These are phyloP conservation scores for Trissolcus japonicus DNA, from an alignment of 2,888 invertebrate genomes.

Conservation along the genomic window DNA sequence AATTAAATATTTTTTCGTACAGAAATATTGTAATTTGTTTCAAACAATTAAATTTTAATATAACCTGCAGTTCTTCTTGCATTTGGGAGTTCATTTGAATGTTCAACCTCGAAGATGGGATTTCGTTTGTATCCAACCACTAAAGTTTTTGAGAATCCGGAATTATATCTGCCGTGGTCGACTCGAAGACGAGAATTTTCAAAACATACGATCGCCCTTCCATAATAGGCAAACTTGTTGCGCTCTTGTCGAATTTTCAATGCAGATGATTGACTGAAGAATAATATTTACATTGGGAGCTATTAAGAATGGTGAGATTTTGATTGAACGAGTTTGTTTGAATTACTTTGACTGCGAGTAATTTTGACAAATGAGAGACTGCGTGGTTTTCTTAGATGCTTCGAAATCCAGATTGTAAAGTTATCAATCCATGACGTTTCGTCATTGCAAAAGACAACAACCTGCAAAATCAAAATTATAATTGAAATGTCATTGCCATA, in stretches of 20 bases:
- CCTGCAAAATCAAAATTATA: too few species aligned
- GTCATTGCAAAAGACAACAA: too few species aligned
- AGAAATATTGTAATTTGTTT: neutral
- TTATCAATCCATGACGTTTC: neutral
- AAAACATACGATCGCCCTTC: slow-evolving; percentile 40
- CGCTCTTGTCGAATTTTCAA: slow-evolving; percentile 24
- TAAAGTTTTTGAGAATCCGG: slow-evolving; percentile 44
- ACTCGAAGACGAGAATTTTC: slow-evolving; percentile 32
- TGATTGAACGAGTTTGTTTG: neutral
- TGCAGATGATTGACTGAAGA: slow-evolving; percentile 10
- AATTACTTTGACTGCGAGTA: slow-evolving; percentile 8
- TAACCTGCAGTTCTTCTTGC: slow-evolving; percentile 53
- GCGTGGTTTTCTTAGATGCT: neutral
- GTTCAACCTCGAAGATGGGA: slow-evolving; percentile 1
- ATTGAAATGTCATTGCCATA: slow-evolving; percentile 3
- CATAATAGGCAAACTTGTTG: slow-evolving; percentile 28
- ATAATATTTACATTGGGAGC: neutral
- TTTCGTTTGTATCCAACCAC: slow-evolving; percentile 49
- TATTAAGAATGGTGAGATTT: neutral
- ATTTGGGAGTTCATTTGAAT: neutral
- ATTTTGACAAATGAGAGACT: slow-evolving; percentile 7
- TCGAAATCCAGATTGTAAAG: slow-evolving; percentile 37
- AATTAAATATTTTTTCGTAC: too few species aligned
- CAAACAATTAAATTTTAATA: neutral
- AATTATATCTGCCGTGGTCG: slow-evolving; percentile 14